phyloP scores from a whole-genome alignment of 2,888 invertebrate genomes.

The Mayetiola destructor region DNA sequence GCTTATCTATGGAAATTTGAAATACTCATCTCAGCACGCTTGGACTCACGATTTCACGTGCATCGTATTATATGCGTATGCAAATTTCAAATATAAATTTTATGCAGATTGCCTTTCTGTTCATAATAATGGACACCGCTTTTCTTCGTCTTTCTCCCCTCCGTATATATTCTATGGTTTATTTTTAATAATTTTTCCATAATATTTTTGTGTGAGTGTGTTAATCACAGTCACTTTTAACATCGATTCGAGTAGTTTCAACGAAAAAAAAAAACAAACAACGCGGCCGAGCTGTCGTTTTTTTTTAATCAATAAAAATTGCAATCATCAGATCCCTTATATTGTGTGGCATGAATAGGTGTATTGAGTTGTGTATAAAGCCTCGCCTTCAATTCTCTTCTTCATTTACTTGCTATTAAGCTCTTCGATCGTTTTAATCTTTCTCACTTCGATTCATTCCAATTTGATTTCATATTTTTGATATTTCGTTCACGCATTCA shows the following conservation, averaged over 20 bases:
- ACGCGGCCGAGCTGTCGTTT: neutral
- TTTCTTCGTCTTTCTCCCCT: neutral
- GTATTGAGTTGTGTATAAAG: too few relatives aligned
- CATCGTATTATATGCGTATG: too few relatives aligned
- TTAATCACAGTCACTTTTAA: too few relatives aligned
- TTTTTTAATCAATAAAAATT: neutral
- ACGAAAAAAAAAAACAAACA: too few relatives aligned
- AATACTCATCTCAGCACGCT: neutral
- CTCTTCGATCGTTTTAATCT: neutral
- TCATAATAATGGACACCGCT: neutral
- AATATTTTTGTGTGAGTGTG: too few relatives aligned
- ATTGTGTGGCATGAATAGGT: too few relatives aligned
- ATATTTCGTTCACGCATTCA: slow-evolving; percentile 6
- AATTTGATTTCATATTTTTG: neutral
- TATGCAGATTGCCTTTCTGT: neutral
- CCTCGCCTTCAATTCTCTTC: too few relatives aligned
- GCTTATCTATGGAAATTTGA: neutral
- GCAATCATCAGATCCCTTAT: too few relatives aligned
- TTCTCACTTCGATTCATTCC: neutral
- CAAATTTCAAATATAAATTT: slow-evolving; percentile 1
- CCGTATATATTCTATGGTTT: neutral
- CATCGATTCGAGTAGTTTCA: too few relatives aligned
- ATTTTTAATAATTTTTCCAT: neutral
- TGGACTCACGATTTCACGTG: too few relatives aligned
- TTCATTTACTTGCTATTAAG: neutral